A percentile compares a stretch with the other conserved stretches of the same genome.
These are phyloP conservation scores for Cacajao melanocephalus DNA, from an alignment of 2,797 vertebrate species.

Conservation along the genomic window DNA sequence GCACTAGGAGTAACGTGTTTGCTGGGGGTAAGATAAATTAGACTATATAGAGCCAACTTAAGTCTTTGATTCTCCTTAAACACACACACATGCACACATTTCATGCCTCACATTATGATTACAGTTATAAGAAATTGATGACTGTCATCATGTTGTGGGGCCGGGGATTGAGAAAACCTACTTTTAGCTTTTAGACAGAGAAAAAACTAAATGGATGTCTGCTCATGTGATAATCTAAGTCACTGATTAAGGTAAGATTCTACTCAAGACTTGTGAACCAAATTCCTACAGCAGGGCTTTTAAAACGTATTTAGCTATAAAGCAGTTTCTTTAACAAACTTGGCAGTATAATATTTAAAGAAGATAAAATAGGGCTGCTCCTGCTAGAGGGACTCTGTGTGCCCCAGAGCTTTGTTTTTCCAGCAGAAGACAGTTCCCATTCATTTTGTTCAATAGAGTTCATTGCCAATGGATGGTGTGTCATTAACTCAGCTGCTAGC, in stretches of 20 bases:
- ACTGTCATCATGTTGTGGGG: rapidly evolving
- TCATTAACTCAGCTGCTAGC: background rate
- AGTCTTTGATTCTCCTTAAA: background rate
- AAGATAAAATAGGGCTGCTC: background rate
- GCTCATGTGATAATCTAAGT: background rate
- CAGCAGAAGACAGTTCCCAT: rapidly evolving
- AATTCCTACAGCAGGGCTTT: background rate
- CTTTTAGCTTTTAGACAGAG: background rate
- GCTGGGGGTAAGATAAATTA: background rate
- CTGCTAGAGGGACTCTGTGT: rapidly evolving
- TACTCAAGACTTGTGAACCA: background rate
- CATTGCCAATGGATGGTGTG: rapidly evolving
- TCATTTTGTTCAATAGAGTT: rapidly evolving
- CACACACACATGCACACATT: background rate
- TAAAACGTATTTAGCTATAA: background rate
- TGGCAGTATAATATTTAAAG: background rate
- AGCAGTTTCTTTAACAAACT: background rate
- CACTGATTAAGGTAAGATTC: background rate
- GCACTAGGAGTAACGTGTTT: no score
- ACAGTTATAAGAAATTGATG: background rate
- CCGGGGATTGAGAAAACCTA: no score
- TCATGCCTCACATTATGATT: background rate
- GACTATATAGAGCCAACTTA: background rate
- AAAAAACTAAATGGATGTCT: background rate
- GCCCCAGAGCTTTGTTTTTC: no score